phyloP scores from a whole-genome alignment of 2,888 invertebrate species.

The Euplexia lucipara region DNA sequence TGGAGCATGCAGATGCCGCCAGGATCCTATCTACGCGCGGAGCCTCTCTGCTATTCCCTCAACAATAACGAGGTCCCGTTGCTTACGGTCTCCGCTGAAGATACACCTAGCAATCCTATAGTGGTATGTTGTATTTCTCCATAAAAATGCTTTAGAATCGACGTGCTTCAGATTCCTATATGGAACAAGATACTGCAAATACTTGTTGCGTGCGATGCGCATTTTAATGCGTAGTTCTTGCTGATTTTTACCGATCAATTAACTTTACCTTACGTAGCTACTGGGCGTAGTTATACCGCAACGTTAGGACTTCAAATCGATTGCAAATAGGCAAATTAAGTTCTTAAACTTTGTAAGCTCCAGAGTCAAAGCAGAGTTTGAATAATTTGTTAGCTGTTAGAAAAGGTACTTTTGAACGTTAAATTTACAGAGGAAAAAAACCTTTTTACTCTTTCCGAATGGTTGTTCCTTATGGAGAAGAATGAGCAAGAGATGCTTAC shows the following conservation, averaged over 20 bases:
- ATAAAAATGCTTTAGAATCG: conserved; percentile 38
- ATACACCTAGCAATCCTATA: conserved; percentile 89
- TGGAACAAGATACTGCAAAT: conserved; percentile 38
- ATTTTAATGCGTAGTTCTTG: conserved; percentile 57
- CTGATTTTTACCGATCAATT: conserved; percentile 61
- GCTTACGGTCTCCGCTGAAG: conserved; percentile 93
- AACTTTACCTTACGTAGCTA: conserved; percentile 35
- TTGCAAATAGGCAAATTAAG: conserved; percentile 27
- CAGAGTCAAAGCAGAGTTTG: too few relatives aligned
- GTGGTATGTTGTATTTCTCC: conserved; percentile 80
- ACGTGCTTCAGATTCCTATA: conserved; percentile 34
- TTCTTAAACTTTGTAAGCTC: conserved; percentile 22
- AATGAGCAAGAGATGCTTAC: too few relatives aligned
- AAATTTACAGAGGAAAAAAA: too few relatives aligned
- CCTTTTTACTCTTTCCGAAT: too few relatives aligned
- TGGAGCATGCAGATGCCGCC: conserved; percentile 88
- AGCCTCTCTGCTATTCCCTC: conserved; percentile 93
- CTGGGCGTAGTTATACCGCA: neutral
- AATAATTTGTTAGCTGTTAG: too few relatives aligned
- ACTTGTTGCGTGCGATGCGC: conserved; percentile 26
- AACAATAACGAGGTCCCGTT: conserved; percentile 94
- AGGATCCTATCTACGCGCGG: conserved; percentile 92
- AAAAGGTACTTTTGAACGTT: too few relatives aligned
- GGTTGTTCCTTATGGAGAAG: too few relatives aligned
- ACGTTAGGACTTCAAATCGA: conserved; percentile 1